These are phyloP conservation scores for Grallaria varia DNA, from an alignment of 2,113 vertebrate genomes.

Conservation along the genomic window DNA sequence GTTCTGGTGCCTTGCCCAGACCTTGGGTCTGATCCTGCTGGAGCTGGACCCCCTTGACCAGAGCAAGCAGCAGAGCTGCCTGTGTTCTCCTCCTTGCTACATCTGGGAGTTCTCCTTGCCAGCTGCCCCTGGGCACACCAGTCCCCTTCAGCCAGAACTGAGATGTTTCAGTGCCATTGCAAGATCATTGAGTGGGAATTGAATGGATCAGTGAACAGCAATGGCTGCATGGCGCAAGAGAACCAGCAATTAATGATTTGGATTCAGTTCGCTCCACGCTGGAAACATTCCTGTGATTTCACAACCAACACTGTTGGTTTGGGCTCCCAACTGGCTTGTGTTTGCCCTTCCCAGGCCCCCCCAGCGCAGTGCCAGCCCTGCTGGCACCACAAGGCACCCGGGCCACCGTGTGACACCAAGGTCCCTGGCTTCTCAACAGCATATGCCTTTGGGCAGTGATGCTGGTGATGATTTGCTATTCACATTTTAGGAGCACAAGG, in stretches of 20 bases:
- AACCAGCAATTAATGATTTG: background rate
- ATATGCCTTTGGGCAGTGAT: background rate
- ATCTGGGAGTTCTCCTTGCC: background rate
- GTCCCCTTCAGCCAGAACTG: background rate
- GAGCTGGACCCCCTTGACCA: background rate
- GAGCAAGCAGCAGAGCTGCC: background rate
- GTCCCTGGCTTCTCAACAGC: background rate
- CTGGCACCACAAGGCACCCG: background rate
- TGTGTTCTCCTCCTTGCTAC: background rate
- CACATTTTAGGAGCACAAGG: background rate
- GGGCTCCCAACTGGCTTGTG: background rate
- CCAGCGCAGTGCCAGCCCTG: background rate
- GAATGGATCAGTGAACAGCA: background rate
- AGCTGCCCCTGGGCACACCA: background rate
- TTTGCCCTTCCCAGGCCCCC: background rate
- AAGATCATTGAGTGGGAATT: background rate
- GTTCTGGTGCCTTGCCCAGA: background rate
- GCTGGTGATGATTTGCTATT: accelerated
- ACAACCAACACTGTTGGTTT: background rate
- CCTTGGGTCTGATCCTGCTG: background rate
- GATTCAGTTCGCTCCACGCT: background rate
- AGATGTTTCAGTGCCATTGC: background rate
- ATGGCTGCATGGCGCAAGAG: background rate
- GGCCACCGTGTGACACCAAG: background rate
- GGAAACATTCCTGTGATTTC: background rate